Conservation (phyloP, 2,797 vertebrate genomes). For the Kryptopterus vitreolus region DNA sequence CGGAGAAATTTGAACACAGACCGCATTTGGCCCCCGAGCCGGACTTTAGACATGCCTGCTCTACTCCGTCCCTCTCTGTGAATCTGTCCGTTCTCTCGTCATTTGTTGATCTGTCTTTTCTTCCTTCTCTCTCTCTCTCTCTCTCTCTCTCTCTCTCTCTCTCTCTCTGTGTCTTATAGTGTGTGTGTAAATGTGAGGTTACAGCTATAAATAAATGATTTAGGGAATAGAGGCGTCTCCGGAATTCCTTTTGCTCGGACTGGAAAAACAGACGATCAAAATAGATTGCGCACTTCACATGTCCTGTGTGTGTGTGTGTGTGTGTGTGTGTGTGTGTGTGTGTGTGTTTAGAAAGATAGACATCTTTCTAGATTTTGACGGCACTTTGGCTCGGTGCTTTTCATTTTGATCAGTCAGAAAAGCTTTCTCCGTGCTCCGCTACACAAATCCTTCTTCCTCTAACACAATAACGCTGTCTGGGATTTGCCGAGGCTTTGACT, state of each 20-base stretch:
- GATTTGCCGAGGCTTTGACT: constrained; percentile 38
- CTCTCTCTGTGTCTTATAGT: neutral
- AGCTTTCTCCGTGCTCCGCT: neutral
- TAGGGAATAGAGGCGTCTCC: constrained; percentile 17
- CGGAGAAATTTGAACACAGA: no score
- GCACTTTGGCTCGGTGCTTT: neutral
- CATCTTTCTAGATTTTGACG: neutral
- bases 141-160: neutral
- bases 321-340: constrained; percentile 2
- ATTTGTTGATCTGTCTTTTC: no score
- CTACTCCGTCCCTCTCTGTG: no score
- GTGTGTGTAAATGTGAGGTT: constrained; percentile 19
- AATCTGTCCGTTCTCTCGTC: no score
- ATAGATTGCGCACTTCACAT: neutral
- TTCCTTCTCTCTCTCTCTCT: no score
- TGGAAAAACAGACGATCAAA: constrained; percentile 15
- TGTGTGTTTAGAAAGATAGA: neutral
- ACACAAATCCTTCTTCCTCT: constrained; percentile 15
- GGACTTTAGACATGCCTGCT: neutral
- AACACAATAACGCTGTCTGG: constrained; percentile 32
- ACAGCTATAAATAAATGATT: constrained; percentile 25
- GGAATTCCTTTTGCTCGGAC: constrained; percentile 21
- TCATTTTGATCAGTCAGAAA: neutral
- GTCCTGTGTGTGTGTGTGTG: neutral
- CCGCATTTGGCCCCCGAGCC: no score